A percentile compares a stretch with the other conserved stretches of the same genome.
Evolutionary conservation across 2,888 invertebrate species (phyloP).

Genomic region (Drosophila paranaensis): DNA sequence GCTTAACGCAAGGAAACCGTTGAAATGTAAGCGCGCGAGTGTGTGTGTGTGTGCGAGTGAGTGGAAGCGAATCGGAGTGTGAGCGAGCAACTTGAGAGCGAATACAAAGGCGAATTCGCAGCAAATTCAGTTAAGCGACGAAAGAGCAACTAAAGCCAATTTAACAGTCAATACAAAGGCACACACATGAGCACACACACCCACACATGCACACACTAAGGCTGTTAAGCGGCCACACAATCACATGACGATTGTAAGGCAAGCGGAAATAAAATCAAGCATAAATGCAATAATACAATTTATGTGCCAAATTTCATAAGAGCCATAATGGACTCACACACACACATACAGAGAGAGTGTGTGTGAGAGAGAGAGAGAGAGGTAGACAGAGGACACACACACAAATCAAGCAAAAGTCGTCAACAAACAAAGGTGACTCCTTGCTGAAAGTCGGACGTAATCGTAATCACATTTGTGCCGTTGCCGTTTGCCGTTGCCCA

Average conservation of each 20-base stretch:
- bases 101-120: slow-evolving; percentile 61
- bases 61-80: slow-evolving; percentile 1
- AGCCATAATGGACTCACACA: slow-evolving; percentile 67
- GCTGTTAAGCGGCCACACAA: slow-evolving; percentile 56
- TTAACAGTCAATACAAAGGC: slow-evolving; percentile 68
- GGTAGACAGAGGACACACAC: slow-evolving; percentile 15
- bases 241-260: slow-evolving; percentile 65
- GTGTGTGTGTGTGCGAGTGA: slow-evolving; percentile 4
- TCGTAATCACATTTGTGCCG: slow-evolving; percentile 73
- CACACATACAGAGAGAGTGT: slow-evolving; percentile 35
- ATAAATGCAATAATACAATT: slow-evolving; percentile 81
- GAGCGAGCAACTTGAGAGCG: slow-evolving; percentile 35
- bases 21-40: slow-evolving; percentile 57
- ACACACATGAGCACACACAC: slow-evolving; percentile 20
- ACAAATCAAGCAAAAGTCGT: slow-evolving; percentile 61
- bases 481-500: slow-evolving; percentile 25
- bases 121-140: slow-evolving; percentile 69
- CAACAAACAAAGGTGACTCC: slow-evolving; percentile 75
- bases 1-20: slow-evolving; percentile 64
- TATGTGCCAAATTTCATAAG: slow-evolving; percentile 77
- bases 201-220: slow-evolving; percentile 8
- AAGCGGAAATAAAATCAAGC: slow-evolving; percentile 80
- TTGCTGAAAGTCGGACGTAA: slow-evolving; percentile 50
- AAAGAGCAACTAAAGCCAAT: slow-evolving; percentile 72
- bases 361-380: slow-evolving; percentile 27